phyloP scores from a whole-genome alignment of 2,113 vertebrate species.

The Gorsachius goisagi region DNA sequence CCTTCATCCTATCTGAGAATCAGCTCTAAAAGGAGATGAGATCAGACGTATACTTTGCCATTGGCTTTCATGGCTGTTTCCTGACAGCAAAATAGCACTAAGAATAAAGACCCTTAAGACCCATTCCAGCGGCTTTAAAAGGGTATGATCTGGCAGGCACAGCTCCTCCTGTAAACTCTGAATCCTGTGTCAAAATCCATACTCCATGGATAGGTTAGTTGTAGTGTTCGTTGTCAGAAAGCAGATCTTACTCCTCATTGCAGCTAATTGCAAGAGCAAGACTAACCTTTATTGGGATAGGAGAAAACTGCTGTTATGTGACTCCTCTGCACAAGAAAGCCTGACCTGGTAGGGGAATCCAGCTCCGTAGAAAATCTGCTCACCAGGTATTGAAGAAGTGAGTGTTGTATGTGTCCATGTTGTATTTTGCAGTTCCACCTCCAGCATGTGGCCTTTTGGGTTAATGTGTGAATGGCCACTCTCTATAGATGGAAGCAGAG shows the following conservation, averaged over 20 bases:
- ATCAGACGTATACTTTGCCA: conserved; percentile 45
- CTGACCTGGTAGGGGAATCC: too few species aligned
- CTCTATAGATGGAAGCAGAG: not conserved
- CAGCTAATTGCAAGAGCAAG: not conserved
- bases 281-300: not conserved
- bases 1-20: conserved; percentile 59
- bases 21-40: conserved; percentile 54
- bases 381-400: rapidly evolving
- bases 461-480: not conserved
- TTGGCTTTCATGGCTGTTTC: conserved; percentile 36
- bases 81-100: conserved; percentile 31
- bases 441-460: rapidly evolving
- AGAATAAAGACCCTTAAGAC: conserved; percentile 49
- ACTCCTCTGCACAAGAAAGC: not conserved
- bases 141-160: conserved; percentile 6
- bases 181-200: not conserved
- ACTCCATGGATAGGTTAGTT: not conserved
- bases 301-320: not conserved
- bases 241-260: not conserved
- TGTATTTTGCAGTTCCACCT: not conserved
- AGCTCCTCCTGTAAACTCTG: not conserved
- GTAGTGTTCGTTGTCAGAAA: rapidly evolving
- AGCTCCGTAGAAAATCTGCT: not conserved
- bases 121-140: not conserved
- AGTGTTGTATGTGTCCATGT: rapidly evolving